Evolutionary conservation across 2,888 invertebrate genomes (phyloP).

Genomic region (Polymixis lichenea): DNA sequence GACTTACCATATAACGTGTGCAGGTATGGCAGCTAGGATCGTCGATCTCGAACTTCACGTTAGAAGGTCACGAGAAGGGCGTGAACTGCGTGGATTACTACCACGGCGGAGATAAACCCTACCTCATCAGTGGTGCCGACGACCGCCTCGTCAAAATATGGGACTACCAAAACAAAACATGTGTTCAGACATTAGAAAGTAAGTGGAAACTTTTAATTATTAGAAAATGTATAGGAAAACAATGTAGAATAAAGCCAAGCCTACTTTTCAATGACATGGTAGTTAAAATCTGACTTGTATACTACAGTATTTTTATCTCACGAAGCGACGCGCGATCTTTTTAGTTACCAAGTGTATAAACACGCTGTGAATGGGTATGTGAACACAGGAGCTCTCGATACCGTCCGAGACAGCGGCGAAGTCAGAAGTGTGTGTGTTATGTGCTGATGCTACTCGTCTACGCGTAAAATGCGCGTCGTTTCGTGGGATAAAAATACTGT

Average conservation of each 20-base stretch:
- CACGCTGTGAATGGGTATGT: no score
- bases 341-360: no score
- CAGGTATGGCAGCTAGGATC: conserved; percentile 99
- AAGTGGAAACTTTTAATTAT: conserved; percentile 33
- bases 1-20: conserved; percentile 3
- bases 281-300: not conserved
- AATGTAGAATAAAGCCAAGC: not conserved
- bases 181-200: conserved; percentile 98
- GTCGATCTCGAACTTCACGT: conserved; percentile 98
- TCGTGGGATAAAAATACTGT: no score
- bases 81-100: conserved; percentile 99
- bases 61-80: conserved; percentile 99
- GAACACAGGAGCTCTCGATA: no score
- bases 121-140: conserved; percentile 99
- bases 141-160: conserved; percentile 99
- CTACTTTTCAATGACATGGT: not conserved
- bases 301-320: no score
- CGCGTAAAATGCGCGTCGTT: no score
- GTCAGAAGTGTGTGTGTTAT: no score
- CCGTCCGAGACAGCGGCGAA: no score
- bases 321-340: no score
- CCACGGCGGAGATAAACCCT: conserved; percentile 99
- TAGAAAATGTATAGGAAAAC: no score
- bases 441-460: no score
- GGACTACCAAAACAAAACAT: conserved; percentile 99